Evolutionary conservation across 2,888 invertebrate species (phyloP), one percentile per base, ranked within the genome.

Genomic region (Epirrhoe tristata): DNA sequence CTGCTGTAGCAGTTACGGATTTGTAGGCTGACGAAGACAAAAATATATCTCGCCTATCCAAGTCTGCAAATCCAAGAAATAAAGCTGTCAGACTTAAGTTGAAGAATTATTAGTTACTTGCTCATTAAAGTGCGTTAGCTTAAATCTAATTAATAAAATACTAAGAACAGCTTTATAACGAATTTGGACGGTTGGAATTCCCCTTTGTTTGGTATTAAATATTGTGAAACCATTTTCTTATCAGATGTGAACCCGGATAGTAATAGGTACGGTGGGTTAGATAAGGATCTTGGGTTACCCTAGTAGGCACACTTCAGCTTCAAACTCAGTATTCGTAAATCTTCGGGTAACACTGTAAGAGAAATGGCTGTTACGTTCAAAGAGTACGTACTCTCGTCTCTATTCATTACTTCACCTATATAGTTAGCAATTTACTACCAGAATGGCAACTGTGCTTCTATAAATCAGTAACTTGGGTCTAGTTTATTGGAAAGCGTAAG

Each of bases 171-270:
- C 24, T 24, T 24, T 24, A 24, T n/a, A n/a, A n/a, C n/a, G n/a
- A n/a, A n/a, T n/a, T n/a, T n/a, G n/a, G n/a, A n/a, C n/a, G n/a
- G 32, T 32, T 5, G 32, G 32, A 34, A 34, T 34, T 34, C 46
- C 46, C 14, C 31, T 48, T 50, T 50, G 58, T 50, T 24, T 36
- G 16, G 48, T 32, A 48, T 34, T 10, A 48, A 50, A 16, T 34
- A 5, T 34, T 50, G 34, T 58, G 50, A 58, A 50, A 34, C 50
- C 50, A 24, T 32, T 48, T 48, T 58, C 48, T 58, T 51, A 58
- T 58, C 58, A 36, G 50, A 58, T 58, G 32, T 16, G 12, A 36
- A 50, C 48, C 6, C 7, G 34, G 34, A 5, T 31, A 34, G 34
- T 14, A 46, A 48, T 16, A 17, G 50, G 36, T 12, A 51, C 31